Evolutionary conservation across 2,797 vertebrate species (phyloP).

Genomic region (Valencia hispanica): DNA sequence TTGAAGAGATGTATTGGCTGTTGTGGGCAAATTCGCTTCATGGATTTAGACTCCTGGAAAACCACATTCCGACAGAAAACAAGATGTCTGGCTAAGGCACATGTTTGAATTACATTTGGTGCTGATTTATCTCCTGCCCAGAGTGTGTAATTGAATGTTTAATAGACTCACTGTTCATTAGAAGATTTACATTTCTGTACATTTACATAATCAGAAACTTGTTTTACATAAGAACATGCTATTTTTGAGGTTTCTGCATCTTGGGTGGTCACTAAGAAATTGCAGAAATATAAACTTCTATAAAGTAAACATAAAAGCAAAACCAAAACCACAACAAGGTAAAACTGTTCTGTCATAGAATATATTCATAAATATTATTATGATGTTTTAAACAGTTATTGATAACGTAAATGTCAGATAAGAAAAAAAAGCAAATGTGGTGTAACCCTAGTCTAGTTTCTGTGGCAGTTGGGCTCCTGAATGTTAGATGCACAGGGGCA

Average conservation of each 20-base stretch:
- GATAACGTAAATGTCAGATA: neutral
- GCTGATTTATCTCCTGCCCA: conserved; percentile 76
- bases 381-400: neutral
- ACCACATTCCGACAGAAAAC: conserved; percentile 77
- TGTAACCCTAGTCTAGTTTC: neutral
- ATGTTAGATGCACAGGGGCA: neutral
- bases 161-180: conserved; percentile 80
- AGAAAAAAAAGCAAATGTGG: neutral
- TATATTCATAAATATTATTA: neutral
- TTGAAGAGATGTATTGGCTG: conserved; percentile 73
- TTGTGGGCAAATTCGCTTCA: conserved; percentile 73
- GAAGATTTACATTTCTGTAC: conserved; percentile 74
- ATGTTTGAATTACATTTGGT: conserved; percentile 74
- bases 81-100: conserved; percentile 63
- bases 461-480: neutral
- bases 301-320: conserved; percentile 39
- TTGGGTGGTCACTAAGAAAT: conserved; percentile 57
- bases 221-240: conserved; percentile 60
- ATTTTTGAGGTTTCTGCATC: conserved; percentile 51
- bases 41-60: conserved; percentile 77
- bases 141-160: conserved; percentile 72
- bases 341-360: conserved; percentile 22
- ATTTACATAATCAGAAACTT: conserved; percentile 67
- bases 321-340: conserved; percentile 33
- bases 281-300: conserved; percentile 34